Evolutionary conservation across 2,888 invertebrate species (phyloP).

Genomic region (Heliconius cydno): DNA sequence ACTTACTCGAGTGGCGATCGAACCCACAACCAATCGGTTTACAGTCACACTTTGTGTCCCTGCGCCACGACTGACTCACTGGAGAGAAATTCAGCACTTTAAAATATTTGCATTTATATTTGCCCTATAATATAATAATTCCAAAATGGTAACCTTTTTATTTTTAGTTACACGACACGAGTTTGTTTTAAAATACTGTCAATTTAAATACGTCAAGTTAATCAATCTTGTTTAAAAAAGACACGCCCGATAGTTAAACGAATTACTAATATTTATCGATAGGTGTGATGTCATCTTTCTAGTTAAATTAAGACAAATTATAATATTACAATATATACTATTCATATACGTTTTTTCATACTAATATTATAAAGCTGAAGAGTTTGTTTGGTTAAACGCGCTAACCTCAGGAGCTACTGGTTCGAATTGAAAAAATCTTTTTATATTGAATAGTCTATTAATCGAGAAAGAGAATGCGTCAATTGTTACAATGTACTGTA

Average conservation of each 20-base stretch:
- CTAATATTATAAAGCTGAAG: not conserved
- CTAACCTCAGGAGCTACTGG: too few species aligned
- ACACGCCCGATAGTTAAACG: not conserved
- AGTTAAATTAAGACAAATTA: conserved; percentile 20
- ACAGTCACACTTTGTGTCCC: too few species aligned
- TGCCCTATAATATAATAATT: too few species aligned
- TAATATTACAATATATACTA: not conserved
- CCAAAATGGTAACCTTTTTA: too few species aligned
- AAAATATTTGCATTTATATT: too few species aligned
- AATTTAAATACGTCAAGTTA: not conserved
- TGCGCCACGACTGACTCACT: too few species aligned
- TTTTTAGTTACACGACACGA: not conserved
- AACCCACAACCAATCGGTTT: too few species aligned
- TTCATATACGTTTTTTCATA: not conserved
- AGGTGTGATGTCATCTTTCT: conserved; percentile 6
- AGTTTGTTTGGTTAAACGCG: not conserved
- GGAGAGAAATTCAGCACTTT: too few species aligned
- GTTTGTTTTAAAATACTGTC: not conserved
- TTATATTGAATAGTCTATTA: too few species aligned
- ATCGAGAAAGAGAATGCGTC: not conserved
- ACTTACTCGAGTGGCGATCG: too few species aligned
- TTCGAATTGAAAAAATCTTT: too few species aligned
- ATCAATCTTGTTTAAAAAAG: conserved; percentile 3
- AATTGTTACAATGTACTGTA: not conserved
- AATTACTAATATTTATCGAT: conserved; percentile 15